Conservation (phyloP, 2,888 invertebrate species). For the Meiosimyza decipiens region DNA sequence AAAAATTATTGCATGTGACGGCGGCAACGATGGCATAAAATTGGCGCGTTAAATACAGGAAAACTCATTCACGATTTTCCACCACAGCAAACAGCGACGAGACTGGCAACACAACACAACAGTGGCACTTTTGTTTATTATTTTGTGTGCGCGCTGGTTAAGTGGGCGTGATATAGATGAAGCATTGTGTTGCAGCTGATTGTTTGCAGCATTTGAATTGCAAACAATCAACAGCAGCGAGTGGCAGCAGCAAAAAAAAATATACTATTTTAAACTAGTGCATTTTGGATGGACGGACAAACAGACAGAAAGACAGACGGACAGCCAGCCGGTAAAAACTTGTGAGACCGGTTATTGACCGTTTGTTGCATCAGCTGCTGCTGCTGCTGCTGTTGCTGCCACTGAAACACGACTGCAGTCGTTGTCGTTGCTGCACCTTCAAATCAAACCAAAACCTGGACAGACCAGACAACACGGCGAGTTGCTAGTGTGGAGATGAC, state of each 20-base stretch:
- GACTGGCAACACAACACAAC: no score
- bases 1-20: no score
- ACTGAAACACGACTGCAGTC: neutral
- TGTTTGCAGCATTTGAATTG: neutral
- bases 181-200: conserved; percentile 1
- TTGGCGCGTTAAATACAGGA: no score
- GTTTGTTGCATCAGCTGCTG: conserved; percentile 15
- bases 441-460: neutral
- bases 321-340: neutral
- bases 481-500: neutral
- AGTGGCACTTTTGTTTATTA: no score
- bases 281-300: neutral
- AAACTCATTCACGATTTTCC: no score
- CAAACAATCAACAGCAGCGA: neutral
- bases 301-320: neutral
- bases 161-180: conserved; percentile 8
- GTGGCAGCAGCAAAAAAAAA: neutral
- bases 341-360: conserved; percentile 17
- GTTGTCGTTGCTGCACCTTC: neutral
- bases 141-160: neutral
- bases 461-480: conserved; percentile 33
- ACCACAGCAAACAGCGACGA: no score
- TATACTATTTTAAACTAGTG: neutral
- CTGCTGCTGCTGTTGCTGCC: neutral
- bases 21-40: no score